Base-by-base conservation (phyloP, 2,797 vertebrate species). In the Ciconia nigra region DNA sequence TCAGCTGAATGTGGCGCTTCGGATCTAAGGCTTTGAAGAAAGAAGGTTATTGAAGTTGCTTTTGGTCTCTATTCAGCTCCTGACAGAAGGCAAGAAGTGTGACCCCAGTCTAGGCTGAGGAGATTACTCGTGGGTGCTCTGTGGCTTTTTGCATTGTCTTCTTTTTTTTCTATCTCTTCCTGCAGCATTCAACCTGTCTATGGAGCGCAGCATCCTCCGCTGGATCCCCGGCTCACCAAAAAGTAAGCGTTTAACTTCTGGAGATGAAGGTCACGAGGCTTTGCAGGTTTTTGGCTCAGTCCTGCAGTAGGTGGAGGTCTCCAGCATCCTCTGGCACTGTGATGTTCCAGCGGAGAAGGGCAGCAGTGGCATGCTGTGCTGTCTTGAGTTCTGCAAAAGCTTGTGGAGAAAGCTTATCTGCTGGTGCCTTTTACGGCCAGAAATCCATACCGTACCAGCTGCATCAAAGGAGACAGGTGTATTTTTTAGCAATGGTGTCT, bases 201-300 rank as follows among this genome's bases (percentile, higher is more conserved):
- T 73, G 99, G 99, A 97, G 99, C 99, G 17, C 99, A 99, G 97
- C 99, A 99, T 91, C 99, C 99, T n/a, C 99, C 99, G 1, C 98
- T 99, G 83, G 99, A 99, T 87, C 99, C 99, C 12, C 98, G 98
- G 55, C 98, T 99, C 96, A 98, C 99, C 83, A 99, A 99, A 97
- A 99, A 98, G 99, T 99, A 98, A 99, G 99, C 98, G 95, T 51
- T 46, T 54, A 6, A 65, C 37, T 70, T 21, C 69, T 58, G 37
- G 49, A 81, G n/a, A 5, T 0, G 4, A 63, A 59, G 67, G 5
- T 44, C n/a, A 17, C 2, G 0, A 46, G 55, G 66, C 33, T 62
- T 69, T 65, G 46, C 29, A 33, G 51, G 21, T 3, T 25, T 47
- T 61, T 70, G 86, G n/a, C 57, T 90, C 41, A 15, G 31, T 29